A percentile compares a stretch with the other conserved stretches of the same genome.
These are phyloP conservation scores for Caradrina kadenii DNA, from an alignment of 2,888 invertebrate species.

Conservation along the genomic window DNA sequence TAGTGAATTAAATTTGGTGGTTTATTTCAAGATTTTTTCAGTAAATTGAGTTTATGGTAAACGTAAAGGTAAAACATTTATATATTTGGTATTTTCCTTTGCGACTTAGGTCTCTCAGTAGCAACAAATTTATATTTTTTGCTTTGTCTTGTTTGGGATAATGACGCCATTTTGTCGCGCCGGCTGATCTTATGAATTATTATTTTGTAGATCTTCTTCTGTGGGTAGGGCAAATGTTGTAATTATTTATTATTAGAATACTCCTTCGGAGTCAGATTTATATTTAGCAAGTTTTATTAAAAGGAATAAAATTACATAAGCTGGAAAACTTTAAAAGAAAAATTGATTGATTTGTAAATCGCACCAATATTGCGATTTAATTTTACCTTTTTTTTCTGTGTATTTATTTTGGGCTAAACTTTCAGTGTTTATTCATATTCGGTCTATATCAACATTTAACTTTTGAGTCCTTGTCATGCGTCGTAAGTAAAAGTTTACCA, in stretches of 20 bases:
- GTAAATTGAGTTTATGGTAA: slow-evolving; percentile 76
- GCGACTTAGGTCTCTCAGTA: slow-evolving; percentile 5
- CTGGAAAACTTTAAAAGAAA: slow-evolving; percentile 50
- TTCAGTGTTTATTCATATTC: slow-evolving; percentile 11
- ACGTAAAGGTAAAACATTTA: slow-evolving; percentile 72
- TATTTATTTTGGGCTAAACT: slow-evolving; percentile 26
- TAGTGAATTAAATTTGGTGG: slow-evolving; percentile 82
- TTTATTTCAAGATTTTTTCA: slow-evolving; percentile 77
- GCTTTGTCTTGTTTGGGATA: slow-evolving; percentile 84
- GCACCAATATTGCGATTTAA: slow-evolving; percentile 53
- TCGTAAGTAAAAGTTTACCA: slow-evolving; percentile 32
- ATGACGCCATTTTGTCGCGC: slow-evolving; percentile 91
- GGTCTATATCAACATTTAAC: slow-evolving; percentile 12
- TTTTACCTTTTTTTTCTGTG: slow-evolving; percentile 30
- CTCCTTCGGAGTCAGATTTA: slow-evolving; percentile 52
- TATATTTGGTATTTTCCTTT: slow-evolving; percentile 35
- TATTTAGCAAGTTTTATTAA: slow-evolving; percentile 48
- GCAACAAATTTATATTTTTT: slow-evolving; percentile 62
- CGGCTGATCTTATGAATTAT: slow-evolving; percentile 87
- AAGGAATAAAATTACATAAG: slow-evolving; percentile 63
- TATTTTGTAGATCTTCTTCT: slow-evolving; percentile 78
- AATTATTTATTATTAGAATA: slow-evolving; percentile 67
- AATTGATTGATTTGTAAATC: slow-evolving; percentile 64
- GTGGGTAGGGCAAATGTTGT: slow-evolving; percentile 71
- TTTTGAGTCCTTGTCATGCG: slow-evolving; percentile 18